These are phyloP conservation scores for Trypoxylus dichotomus DNA, from an alignment of 1,140 invertebrate genomes.

Conservation along the genomic window DNA sequence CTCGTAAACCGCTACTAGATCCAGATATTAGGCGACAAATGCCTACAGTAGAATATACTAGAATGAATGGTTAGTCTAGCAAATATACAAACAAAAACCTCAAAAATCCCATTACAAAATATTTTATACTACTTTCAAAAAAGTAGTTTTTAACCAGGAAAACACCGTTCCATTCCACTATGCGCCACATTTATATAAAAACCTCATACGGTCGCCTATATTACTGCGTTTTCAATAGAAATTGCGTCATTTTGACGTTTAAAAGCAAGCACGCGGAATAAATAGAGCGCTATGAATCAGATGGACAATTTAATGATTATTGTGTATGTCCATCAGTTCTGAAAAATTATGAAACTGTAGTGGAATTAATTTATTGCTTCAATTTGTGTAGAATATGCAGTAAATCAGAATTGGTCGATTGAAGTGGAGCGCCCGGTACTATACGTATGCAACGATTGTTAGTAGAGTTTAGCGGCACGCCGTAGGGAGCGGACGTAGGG, in stretches of 20 bases:
- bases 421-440: not conserved
- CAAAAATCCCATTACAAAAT: too few species aligned
- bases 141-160: too few species aligned
- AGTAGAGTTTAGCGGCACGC: constrained; percentile 17
- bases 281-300: constrained; percentile 32
- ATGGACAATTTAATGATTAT: constrained; percentile 37
- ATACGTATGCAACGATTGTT: not conserved
- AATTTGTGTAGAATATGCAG: constrained; percentile 39
- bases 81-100: too few species aligned
- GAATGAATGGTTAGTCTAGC: too few species aligned
- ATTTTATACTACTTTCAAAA: too few species aligned
- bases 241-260: constrained; percentile 10
- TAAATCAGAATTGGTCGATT: constrained; percentile 40
- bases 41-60: too few species aligned
- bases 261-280: constrained; percentile 1
- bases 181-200: not conserved
- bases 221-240: not conserved
- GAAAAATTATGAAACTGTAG: constrained; percentile 36
- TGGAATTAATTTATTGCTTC: constrained; percentile 43
- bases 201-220: not conserved
- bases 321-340: constrained; percentile 18
- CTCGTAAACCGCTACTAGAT: too few species aligned
- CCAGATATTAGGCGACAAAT: too few species aligned
- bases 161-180: too few species aligned
- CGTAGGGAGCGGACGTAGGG: not conserved